These are phyloP conservation scores for Menidia menidia DNA, from an alignment of 2,797 vertebrate genomes.

Conservation along the genomic window DNA sequence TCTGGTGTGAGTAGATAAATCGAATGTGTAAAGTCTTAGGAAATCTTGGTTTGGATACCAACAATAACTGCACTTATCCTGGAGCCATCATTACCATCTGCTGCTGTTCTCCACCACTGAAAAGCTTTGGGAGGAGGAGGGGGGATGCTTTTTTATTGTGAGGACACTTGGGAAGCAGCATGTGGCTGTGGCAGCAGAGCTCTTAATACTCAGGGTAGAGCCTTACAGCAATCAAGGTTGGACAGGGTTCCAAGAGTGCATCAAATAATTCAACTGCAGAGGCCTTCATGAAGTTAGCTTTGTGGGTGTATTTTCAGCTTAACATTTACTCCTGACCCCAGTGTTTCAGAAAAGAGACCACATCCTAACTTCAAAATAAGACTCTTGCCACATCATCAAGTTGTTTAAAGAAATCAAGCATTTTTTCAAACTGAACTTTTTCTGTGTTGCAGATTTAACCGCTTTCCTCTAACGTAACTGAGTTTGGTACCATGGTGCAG, in stretches of 20 bases:
- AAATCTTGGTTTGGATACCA: background rate
- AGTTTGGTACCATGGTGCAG: background rate
- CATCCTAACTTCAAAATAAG: background rate
- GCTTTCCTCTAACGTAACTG: background rate
- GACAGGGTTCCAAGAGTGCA: slow-evolving; percentile 30
- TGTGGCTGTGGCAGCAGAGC: slow-evolving; percentile 53
- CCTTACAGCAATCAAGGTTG: slow-evolving; percentile 26
- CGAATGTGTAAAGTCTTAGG: background rate
- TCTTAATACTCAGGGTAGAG: slow-evolving; percentile 34
- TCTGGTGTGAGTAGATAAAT: background rate
- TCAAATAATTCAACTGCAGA: background rate
- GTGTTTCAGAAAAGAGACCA: background rate
- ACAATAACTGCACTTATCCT: slow-evolving; percentile 4
- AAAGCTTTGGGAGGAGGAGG: slow-evolving; percentile 34
- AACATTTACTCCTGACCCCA: background rate
- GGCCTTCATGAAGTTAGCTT: background rate
- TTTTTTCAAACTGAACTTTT: background rate
- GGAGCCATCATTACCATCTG: slow-evolving; percentile 76
- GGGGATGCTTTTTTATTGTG: slow-evolving; percentile 48
- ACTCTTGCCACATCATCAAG: background rate
- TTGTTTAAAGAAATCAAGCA: background rate
- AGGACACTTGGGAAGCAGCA: slow-evolving; percentile 69
- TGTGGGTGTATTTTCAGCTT: background rate
- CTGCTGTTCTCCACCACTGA: slow-evolving; percentile 58
- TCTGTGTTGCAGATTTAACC: background rate